These are phyloP conservation scores for Blera fallax DNA, from an alignment of 2,888 invertebrate genomes.

Conservation along the genomic window DNA sequence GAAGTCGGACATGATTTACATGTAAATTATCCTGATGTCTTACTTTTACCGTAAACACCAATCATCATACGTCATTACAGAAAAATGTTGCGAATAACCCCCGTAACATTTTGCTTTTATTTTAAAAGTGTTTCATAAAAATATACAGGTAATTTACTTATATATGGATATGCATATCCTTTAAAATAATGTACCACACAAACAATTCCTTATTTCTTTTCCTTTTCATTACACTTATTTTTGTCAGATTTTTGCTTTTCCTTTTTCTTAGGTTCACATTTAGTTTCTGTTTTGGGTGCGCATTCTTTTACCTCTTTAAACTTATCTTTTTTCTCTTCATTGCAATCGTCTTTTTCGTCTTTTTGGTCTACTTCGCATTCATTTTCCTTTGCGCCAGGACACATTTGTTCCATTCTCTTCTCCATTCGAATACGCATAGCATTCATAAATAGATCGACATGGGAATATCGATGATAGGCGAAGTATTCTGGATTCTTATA, in stretches of 20 bases:
- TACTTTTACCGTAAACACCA: neutral
- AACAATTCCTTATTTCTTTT: too few species aligned
- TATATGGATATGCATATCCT: neutral
- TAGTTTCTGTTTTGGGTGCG: too few species aligned
- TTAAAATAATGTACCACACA: neutral
- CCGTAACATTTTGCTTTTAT: neutral
- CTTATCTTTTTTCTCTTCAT: neutral
- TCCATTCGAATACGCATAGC: conserved; percentile 74
- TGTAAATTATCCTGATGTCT: neutral
- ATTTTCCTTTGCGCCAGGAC: neutral
- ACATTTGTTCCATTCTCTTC: conserved; percentile 20
- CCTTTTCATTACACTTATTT: too few species aligned
- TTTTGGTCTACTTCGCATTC: neutral
- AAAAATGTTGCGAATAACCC: conserved; percentile 21
- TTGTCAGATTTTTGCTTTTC: neutral
- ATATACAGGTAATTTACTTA: neutral
- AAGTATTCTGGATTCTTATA: conserved; percentile 79
- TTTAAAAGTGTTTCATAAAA: neutral
- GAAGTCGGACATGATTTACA: neutral
- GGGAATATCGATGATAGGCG: conserved; percentile 78
- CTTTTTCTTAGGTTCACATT: neutral
- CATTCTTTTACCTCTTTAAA: too few species aligned
- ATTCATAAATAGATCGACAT: conserved; percentile 74
- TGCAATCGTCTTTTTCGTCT: neutral
- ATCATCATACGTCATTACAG: neutral